phyloP scores from a whole-genome alignment of 2,113 vertebrate genomes.

The Oostethus manadensis region DNA sequence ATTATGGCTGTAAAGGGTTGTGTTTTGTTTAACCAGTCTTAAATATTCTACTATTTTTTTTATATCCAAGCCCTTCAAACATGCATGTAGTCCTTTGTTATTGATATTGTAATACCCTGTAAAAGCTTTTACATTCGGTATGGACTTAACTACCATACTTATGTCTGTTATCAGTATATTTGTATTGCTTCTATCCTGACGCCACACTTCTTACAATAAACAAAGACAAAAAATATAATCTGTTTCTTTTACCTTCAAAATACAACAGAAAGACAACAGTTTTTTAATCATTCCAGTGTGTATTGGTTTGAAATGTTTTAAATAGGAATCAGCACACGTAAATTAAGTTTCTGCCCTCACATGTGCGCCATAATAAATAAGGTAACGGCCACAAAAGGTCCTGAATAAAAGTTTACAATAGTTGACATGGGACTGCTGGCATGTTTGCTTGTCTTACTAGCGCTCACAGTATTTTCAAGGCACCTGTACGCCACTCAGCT shows the following conservation, averaged over 20 bases:
- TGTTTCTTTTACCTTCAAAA: neutral
- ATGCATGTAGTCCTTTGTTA: conserved; percentile 72
- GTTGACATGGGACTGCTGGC: neutral
- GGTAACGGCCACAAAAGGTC: neutral
- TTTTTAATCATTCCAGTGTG: conserved; percentile 70
- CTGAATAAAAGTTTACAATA: conserved; percentile 16
- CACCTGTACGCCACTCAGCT: conserved; percentile 59
- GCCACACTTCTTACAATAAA: conserved; percentile 68
- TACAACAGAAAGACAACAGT: neutral
- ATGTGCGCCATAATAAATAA: conserved; percentile 54
- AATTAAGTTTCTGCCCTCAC: conserved; percentile 54
- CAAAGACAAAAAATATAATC: conserved; percentile 24
- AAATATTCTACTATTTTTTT: conserved; percentile 65
- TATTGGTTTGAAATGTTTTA: conserved; percentile 49
- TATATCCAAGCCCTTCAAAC: conserved; percentile 66
- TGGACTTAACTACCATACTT: conserved; percentile 61
- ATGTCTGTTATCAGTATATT: conserved; percentile 60
- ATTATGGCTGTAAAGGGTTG: conserved; percentile 40
- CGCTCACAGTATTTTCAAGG: too few species aligned
- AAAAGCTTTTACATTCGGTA: conserved; percentile 60
- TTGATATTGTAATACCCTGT: conserved; percentile 28
- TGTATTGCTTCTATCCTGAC: conserved; percentile 58
- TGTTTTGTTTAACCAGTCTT: conserved; percentile 60
- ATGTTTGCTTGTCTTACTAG: too few species aligned
- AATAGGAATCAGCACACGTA: conserved; percentile 65